A percentile compares a stretch with the other conserved stretches of the same genome.
Evolutionary conservation across 2,888 invertebrate genomes (phyloP).

Genomic region (Drosophila barbarae): DNA sequence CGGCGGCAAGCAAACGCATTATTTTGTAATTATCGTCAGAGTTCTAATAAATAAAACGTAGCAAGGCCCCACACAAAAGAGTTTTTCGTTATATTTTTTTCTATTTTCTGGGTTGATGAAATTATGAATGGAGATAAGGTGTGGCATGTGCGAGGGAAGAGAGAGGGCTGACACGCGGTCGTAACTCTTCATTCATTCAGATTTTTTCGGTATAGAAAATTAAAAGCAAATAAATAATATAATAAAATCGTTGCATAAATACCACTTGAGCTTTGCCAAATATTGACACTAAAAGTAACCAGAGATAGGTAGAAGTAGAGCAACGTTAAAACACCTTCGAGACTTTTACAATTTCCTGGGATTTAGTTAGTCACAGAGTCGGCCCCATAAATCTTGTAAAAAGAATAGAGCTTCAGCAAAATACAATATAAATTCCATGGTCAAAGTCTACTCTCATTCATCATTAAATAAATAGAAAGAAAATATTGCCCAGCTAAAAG

Average conservation of each 20-base stretch:
- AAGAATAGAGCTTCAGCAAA: background rate
- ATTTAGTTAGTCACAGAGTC: background rate
- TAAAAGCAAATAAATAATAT: slow-evolving; percentile 1
- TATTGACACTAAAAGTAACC: slow-evolving; percentile 1
- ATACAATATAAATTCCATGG: background rate
- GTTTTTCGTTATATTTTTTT: slow-evolving; percentile 23
- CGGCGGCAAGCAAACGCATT: slow-evolving; percentile 65
- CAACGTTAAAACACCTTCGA: background rate
- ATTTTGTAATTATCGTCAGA: slow-evolving; percentile 77
- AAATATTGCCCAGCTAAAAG: background rate
- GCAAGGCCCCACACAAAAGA: slow-evolving; percentile 53
- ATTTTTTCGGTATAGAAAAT: background rate
- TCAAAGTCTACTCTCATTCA: background rate
- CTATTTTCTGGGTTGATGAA: slow-evolving; percentile 68
- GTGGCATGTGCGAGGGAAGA: slow-evolving; percentile 39
- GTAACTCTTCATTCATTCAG: slow-evolving; percentile 24
- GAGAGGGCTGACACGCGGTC: slow-evolving; percentile 7
- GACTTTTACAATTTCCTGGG: slow-evolving; percentile 6
- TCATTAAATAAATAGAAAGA: background rate
- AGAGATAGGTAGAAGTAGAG: background rate
- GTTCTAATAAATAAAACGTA: slow-evolving; percentile 74
- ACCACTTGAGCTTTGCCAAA: slow-evolving; percentile 4
- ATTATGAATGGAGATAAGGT: slow-evolving; percentile 75
- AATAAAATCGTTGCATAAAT: background rate
- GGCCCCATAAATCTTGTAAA: background rate